Evolutionary conservation across 92 coral and sea anemone genomes (phyloP), one percentile per base, ranked within the genome.

Genomic region (Hydrozoanthus gracilis): DNA sequence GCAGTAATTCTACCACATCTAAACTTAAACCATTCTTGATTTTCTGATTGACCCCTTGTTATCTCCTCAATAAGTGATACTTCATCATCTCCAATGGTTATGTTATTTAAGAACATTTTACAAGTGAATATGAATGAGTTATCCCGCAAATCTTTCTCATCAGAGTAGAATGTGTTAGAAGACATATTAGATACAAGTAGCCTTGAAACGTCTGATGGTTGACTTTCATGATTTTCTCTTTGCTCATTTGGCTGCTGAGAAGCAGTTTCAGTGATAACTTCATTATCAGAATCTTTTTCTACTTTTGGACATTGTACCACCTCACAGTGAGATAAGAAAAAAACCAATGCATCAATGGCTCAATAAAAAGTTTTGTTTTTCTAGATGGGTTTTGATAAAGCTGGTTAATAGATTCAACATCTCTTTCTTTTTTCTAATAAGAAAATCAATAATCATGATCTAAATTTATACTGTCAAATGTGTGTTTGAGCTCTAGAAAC

Each of bases 1-100:
- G 91, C 91, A 54, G 93, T 91, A 11, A 91, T 54, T 87, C 93
- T 87, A 12, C 91, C 93, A 80, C 52, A 46, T 68, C 88, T 83
- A 55, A 58, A 87, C 15, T 87, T 76, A 45, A 87, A 77, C 88
- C 91, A 88, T 76, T 70, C 71, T 51, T 44, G 48, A 78, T 87
- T 88, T 54, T 79, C 70, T 49, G 90, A 71, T 74, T 87, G 90
- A 3, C 90, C 88, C 65, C 88, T 86, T 49, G 87, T 90, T 79
- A 18, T 47, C 44, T 65, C 79, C 73, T 90, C 88, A 65, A 86
- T 83, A 27, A 52, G 13, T 54, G 62, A 75, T 6, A 77, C 35
- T 80, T 67, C 73, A 79, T 82, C 71, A 7, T 64, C 86, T 16
- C 68, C 50, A 5, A 71, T 67, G 27, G 46, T 77, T 6, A 0